Evolutionary conservation across 2,113 vertebrate species (phyloP).

Genomic region (Silurus asotus): DNA sequence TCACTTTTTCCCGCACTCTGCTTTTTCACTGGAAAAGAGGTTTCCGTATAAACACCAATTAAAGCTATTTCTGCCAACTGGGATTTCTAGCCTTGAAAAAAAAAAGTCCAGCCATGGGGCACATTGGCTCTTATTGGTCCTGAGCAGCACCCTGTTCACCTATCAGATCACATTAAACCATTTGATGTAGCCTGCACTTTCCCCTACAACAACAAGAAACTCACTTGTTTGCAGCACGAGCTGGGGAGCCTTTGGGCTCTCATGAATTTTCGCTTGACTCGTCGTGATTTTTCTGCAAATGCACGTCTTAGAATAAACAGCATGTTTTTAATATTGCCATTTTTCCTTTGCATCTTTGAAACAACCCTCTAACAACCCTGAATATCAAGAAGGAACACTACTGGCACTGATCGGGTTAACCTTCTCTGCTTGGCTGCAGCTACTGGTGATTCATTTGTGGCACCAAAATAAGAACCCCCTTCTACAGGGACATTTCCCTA

Average conservation of each 20-base stretch:
- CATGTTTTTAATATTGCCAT: neutral
- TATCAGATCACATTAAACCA: neutral
- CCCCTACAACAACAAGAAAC: slow-evolving; percentile 8
- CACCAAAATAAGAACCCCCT: slow-evolving; percentile 50
- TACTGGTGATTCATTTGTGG: slow-evolving; percentile 45
- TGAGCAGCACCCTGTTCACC: slow-evolving; percentile 11
- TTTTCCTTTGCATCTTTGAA: neutral
- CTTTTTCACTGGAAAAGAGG: slow-evolving; percentile 5
- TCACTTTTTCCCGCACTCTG: slow-evolving; percentile 10
- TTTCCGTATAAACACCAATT: slow-evolving; percentile 45
- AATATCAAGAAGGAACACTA: neutral
- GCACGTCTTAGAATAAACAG: neutral
- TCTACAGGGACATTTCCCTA: slow-evolving; percentile 52
- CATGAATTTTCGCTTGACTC: slow-evolving; percentile 1
- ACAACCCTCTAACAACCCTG: neutral
- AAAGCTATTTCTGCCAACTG: slow-evolving; percentile 35
- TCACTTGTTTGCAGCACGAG: slow-evolving; percentile 19
- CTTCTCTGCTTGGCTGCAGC: slow-evolving; percentile 42
- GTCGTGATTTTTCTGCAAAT: neutral
- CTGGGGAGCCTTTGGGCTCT: neutral
- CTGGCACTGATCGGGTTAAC: slow-evolving; percentile 28
- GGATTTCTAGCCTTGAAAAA: slow-evolving; percentile 4
- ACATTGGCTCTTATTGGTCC: slow-evolving; percentile 14
- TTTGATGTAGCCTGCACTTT: slow-evolving; percentile 13
- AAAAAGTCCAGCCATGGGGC: neutral